Evolutionary conservation across 2,797 vertebrate species (phyloP).

Genomic region (Forpus xanthops): DNA sequence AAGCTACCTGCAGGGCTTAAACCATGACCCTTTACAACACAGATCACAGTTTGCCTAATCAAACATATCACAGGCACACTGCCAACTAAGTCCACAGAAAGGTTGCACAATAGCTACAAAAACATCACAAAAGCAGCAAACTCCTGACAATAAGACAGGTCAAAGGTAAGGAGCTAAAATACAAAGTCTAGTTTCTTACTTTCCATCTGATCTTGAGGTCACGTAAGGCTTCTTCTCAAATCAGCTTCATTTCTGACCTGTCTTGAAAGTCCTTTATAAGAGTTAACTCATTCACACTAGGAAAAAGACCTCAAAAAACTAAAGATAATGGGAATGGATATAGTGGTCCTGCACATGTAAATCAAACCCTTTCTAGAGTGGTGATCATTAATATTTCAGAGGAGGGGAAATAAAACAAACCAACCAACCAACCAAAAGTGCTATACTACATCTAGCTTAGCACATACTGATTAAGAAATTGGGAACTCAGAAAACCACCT

Average conservation of each 20-base stretch:
- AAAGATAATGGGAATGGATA: background rate
- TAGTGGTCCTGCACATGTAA: background rate
- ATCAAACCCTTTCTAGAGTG: background rate
- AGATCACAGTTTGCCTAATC: background rate
- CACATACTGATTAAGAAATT: background rate
- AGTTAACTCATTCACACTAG: background rate
- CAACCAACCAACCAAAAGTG: background rate
- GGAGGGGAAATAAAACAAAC: background rate
- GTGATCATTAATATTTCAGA: background rate
- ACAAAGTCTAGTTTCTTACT: background rate
- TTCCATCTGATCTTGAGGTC: background rate
- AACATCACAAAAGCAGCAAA: background rate
- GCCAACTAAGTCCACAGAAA: background rate
- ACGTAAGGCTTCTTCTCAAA: background rate
- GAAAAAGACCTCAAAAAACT: background rate
- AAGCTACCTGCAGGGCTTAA: background rate
- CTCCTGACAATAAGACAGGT: background rate
- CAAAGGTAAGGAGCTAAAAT: background rate
- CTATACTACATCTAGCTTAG: fast-evolving
- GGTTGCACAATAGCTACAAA: background rate
- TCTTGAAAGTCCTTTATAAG: background rate
- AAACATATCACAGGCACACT: background rate
- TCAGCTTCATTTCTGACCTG: background rate
- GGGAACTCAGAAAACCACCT: background rate
- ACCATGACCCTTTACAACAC: background rate